Percentiles rank a stretch among this genome's conserved stretches.
phyloP scores from a whole-genome alignment of 1,140 invertebrate genomes.

The Sesamia nonagrioides region DNA sequence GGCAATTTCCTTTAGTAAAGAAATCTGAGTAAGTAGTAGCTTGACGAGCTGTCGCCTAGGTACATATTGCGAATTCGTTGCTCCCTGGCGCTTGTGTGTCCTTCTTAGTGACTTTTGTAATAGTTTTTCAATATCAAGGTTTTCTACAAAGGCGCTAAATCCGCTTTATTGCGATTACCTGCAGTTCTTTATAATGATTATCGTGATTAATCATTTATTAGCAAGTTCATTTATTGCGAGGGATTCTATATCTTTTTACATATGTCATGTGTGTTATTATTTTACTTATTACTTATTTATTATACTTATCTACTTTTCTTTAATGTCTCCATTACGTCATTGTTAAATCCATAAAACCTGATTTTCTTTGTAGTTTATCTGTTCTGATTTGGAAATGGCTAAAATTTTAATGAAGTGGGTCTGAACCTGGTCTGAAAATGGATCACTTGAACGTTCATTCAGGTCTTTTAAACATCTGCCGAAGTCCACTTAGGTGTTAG shows the following conservation, averaged over 20 bases:
- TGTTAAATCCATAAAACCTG: neutral
- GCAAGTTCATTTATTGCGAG: neutral
- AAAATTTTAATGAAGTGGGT: neutral
- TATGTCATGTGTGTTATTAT: neutral
- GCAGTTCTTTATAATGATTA: neutral
- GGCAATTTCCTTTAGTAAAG: too few species aligned
- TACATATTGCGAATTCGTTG: too few species aligned
- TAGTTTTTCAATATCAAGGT: neutral
- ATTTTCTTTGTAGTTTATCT: neutral
- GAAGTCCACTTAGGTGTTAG: too few species aligned
- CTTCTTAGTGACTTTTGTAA: too few species aligned
- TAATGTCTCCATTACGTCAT: slow-evolving; percentile 24
- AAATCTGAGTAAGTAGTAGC: too few species aligned
- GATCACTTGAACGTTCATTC: neutral
- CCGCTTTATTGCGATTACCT: neutral
- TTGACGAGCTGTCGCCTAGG: too few species aligned
- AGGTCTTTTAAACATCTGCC: too few species aligned
- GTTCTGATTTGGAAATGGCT: neutral
- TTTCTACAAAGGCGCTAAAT: neutral
- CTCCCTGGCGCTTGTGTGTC: too few species aligned
- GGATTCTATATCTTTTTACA: neutral
- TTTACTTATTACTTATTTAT: neutral
- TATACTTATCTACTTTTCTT: neutral
- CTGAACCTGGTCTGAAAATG: too few species aligned
- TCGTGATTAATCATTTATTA: neutral